Percentiles rank a stretch among this genome's conserved stretches.
Evolutionary conservation across 2,888 invertebrate species (phyloP).

Genomic region (Phengaris arion): DNA sequence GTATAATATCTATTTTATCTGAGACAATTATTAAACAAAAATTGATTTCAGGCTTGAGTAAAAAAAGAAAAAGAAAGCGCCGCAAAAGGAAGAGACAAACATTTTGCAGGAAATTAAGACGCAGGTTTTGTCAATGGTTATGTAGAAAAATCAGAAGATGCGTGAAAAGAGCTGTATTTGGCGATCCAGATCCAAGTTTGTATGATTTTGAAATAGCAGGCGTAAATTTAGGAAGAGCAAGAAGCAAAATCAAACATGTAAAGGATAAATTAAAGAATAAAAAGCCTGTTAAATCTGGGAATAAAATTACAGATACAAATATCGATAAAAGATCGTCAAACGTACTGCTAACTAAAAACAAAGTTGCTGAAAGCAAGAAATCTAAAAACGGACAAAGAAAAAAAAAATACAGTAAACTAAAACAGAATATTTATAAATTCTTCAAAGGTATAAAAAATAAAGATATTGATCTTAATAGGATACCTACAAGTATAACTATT

Average conservation of each 20-base stretch:
- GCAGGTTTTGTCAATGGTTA: constrained; percentile 42
- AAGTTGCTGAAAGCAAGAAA: constrained; percentile 31
- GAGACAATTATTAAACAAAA: no score
- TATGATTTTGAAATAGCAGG: constrained; percentile 46
- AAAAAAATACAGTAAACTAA: neutral
- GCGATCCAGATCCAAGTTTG: constrained; percentile 40
- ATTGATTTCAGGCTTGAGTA: neutral
- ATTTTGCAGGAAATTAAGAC: constrained; percentile 30
- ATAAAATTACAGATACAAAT: constrained; percentile 28
- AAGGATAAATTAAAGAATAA: constrained; percentile 41
- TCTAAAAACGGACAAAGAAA: neutral
- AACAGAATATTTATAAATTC: neutral
- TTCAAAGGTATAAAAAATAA: neutral
- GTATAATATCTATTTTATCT: no score
- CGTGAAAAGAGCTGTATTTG: constrained; percentile 45
- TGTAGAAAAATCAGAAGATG: constrained; percentile 44
- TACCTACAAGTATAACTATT: neutral
- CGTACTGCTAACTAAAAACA: constrained; percentile 44
- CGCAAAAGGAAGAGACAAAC: neutral
- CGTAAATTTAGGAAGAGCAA: constrained; percentile 39
- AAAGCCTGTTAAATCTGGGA: constrained; percentile 29
- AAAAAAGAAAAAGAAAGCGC: neutral
- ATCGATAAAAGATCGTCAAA: constrained; percentile 33
- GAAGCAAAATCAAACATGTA: constrained; percentile 33
- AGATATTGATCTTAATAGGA: neutral